Evolutionary conservation across 1,140 invertebrate genomes (phyloP), one percentile per base, ranked within the genome.

Genomic region (Zaprionus davidi): DNA sequence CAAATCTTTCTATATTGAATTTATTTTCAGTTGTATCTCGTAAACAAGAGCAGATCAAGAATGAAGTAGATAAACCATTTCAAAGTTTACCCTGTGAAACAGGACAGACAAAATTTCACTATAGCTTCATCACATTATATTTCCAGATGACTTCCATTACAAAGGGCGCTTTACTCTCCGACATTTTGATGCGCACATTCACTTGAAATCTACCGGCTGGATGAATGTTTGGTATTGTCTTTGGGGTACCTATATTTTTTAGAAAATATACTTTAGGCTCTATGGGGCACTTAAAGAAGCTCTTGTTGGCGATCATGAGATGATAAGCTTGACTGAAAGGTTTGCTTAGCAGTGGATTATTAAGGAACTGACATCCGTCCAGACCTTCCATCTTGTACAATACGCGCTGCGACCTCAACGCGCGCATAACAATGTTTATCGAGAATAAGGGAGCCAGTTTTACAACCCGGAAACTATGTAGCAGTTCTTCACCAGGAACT

Each of bases 341-440:
- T 2, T 59, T 65, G 65, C 44, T 80, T 49, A 75, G 41, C 7
- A 88, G n/a, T 0, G 80, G 83, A 67, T 87, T 78, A 2, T 26
- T 62, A 1, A 87, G 49, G 13, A 88, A 87, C 9, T 56, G 56
- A 34, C 83, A 87, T 17, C 83, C 83, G 53, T 83, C 55, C 0
- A 87, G 0, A 17, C 83, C 66, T 0, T 73, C 26, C 4, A 87
- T 20, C 11, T 66, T 71, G 31, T 78, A 88, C 80, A 86, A 36
- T 0, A 82, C 31, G 0, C 69, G 63, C 9, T 87, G 70, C 0
- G 83, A 71, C 5, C 49, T 69, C 0, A 71, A 36, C 0, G 76
- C 65, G 15, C 69, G 64, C 3, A 82, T 31, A 6, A n/a, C 17
- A 0, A 86, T 3, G 17, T 49, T 60, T 1, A 86, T 58, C 11